Conservation (phyloP, 2,888 invertebrate species). For the Elmis aenea region DNA sequence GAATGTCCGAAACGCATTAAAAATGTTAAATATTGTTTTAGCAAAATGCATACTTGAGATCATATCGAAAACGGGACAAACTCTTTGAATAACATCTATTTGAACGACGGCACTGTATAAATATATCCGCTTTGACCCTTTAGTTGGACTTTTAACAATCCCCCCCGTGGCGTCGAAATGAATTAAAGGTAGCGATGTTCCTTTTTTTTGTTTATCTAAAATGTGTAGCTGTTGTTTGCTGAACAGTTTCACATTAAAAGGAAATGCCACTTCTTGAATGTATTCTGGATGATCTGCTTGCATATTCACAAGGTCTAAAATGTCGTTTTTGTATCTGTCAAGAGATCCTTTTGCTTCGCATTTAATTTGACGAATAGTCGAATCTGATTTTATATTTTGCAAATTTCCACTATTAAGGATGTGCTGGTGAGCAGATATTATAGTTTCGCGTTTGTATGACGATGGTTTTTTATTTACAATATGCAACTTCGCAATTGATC, state of each 20-base stretch:
- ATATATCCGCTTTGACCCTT: too few species aligned
- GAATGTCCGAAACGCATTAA: conserved; percentile 4
- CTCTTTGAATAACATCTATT: too few species aligned
- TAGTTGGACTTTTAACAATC: conserved; percentile 14
- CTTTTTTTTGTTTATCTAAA: conserved; percentile 5
- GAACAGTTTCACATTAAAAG: conserved; percentile 18
- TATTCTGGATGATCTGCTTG: conserved; percentile 17
- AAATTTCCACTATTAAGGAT: conserved; percentile 5
- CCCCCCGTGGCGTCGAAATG: conserved; percentile 24
- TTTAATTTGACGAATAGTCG: conserved; percentile 14
- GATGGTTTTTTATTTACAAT: not conserved
- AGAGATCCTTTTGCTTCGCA: conserved; percentile 11
- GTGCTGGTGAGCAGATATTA: too few species aligned
- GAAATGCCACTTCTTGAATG: conserved; percentile 17
- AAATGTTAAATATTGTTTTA: too few species aligned
- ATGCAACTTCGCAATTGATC: not conserved
- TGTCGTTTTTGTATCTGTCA: too few species aligned
- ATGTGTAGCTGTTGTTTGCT: conserved; percentile 16
- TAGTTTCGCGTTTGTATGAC: not conserved
- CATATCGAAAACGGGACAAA: too few species aligned
- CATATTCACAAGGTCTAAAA: too few species aligned
- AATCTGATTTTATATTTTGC: conserved; percentile 16
- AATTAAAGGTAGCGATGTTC: conserved; percentile 10
- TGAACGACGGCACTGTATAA: too few species aligned
- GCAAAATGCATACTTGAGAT: too few species aligned